phyloP scores from a whole-genome alignment of 2,888 invertebrate species.

The Ephialtes manifestator region DNA sequence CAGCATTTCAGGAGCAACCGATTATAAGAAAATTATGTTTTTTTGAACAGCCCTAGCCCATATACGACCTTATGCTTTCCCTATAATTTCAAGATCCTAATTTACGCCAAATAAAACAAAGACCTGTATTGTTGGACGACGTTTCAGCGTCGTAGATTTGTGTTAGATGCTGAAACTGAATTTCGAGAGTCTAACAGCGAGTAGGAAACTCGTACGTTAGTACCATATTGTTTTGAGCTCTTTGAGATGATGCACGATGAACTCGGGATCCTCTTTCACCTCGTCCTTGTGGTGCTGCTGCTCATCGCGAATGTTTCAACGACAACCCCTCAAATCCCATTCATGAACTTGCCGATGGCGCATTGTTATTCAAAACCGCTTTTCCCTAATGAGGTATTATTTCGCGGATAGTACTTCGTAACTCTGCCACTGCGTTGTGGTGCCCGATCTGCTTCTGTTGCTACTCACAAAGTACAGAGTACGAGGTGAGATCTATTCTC shows the following conservation, averaged over 20 bases:
- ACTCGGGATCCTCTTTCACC: constrained; percentile 24
- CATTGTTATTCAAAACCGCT: constrained; percentile 76
- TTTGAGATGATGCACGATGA: constrained; percentile 46
- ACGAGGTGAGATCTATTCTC: constrained; percentile 56
- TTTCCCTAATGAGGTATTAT: constrained; percentile 74
- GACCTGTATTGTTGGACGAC: not conserved
- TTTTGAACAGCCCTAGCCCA: no score
- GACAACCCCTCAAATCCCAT: constrained; percentile 28
- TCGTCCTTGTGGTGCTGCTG: not conserved
- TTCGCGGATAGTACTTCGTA: constrained; percentile 52
- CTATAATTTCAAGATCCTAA: not conserved
- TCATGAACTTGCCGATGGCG: constrained; percentile 41
- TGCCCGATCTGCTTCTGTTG: constrained; percentile 51
- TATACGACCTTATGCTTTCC: not conserved
- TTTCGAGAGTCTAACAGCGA: constrained; percentile 9
- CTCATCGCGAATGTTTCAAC: constrained; percentile 49
- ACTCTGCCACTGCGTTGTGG: constrained; percentile 7
- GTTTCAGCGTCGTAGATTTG: constrained; percentile 23
- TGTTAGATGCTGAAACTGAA: not conserved
- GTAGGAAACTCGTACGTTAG: constrained; percentile 45
- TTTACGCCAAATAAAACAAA: not conserved
- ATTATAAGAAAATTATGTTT: no score
- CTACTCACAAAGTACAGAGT: constrained; percentile 38
- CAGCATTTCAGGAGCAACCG: no score
- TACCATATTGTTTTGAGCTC: constrained; percentile 58